Evolutionary conservation across 2,888 invertebrate genomes (phyloP).

Genomic region (Hirtodrosophila confusa): DNA sequence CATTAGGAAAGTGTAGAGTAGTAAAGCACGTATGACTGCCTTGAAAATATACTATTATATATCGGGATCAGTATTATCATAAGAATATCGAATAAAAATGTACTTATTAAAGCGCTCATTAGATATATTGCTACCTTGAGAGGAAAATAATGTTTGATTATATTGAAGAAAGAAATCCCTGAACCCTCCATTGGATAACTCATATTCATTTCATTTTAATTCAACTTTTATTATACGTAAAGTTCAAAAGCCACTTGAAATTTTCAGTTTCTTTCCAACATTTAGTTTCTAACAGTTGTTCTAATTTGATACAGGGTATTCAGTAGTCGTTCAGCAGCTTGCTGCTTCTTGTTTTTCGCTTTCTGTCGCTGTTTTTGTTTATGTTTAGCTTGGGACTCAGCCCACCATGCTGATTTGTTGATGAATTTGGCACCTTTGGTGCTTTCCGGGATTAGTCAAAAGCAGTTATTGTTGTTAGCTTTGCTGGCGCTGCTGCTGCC

Average conservation of each 20-base stretch:
- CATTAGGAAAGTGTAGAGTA: not conserved
- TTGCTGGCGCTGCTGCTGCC: slow-evolving; percentile 1
- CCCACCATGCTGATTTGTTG: slow-evolving; percentile 65
- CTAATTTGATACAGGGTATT: slow-evolving; percentile 10
- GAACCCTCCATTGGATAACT: no score
- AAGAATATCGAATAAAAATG: no score
- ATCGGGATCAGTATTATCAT: no score
- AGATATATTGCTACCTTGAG: no score
- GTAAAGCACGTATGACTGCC: not conserved
- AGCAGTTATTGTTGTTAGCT: slow-evolving; percentile 16
- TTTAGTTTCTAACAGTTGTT: no score
- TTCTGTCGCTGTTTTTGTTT: slow-evolving; percentile 48
- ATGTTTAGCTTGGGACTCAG: slow-evolving; percentile 46
- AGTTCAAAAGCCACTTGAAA: no score
- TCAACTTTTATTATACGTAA: no score
- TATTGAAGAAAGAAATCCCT: no score
- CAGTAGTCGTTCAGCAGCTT: not conserved
- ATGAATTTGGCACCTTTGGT: slow-evolving; percentile 71
- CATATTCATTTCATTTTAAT: no score
- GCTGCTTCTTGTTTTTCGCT: not conserved
- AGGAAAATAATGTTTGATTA: no score
- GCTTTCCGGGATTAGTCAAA: slow-evolving; percentile 59
- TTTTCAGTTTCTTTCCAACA: no score
- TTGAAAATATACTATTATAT: not conserved
- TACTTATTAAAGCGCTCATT: no score